phyloP scores from a whole-genome alignment of 2,797 vertebrate species.

The Macropodus opercularis region DNA sequence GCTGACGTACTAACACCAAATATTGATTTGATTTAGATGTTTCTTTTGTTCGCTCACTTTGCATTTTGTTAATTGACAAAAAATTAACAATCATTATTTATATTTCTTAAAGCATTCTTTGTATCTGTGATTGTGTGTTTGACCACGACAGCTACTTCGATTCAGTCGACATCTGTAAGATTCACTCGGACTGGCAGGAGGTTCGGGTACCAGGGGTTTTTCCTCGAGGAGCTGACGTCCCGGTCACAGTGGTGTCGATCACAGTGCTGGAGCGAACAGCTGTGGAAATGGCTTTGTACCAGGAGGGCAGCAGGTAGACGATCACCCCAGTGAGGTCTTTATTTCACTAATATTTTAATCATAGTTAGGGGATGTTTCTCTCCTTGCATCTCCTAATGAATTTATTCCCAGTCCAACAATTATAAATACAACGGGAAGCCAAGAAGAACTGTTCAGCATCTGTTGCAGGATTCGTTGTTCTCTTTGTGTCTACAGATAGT shows the following conservation, averaged over 20 bases:
- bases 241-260: slow-evolving; percentile 85
- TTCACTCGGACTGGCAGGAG: slow-evolving; percentile 94
- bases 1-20: no score
- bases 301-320: slow-evolving; percentile 90
- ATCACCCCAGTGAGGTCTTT: background rate
- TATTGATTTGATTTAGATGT: no score
- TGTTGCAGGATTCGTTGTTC: no score
- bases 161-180: slow-evolving; percentile 95
- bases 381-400: no score
- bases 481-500: no score
- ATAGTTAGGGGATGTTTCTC: background rate
- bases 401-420: background rate
- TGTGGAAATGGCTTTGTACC: slow-evolving; percentile 91
- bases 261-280: slow-evolving; percentile 89
- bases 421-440: background rate
- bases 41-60: no score
- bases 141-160: slow-evolving; percentile 88
- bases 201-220: slow-evolving; percentile 88
- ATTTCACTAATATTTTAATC: background rate
- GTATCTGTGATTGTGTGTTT: slow-evolving; percentile 12
- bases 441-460: background rate
- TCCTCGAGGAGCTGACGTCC: slow-evolving; percentile 86
- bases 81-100: no score
- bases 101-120: no score
- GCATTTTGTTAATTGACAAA: no score